phyloP scores from a whole-genome alignment of 2,113 vertebrate species.

The Psammodynastes pulverulentus region DNA sequence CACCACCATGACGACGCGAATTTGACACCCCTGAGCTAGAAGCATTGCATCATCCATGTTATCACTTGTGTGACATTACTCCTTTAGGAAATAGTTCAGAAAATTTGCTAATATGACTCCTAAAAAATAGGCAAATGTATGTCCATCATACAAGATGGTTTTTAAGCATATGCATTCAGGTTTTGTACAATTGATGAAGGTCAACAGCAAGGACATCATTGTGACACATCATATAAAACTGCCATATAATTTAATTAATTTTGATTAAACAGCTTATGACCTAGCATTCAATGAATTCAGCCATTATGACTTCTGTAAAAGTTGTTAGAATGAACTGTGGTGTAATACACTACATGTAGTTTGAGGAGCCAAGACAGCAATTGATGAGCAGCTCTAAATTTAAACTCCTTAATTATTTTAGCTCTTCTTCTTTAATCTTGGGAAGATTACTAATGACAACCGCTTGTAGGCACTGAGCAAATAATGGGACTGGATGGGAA shows the following conservation, averaged over 20 bases:
- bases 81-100: background rate
- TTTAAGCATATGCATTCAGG: background rate
- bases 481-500: background rate
- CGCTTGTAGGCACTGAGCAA: background rate
- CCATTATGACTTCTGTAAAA: background rate
- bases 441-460: background rate
- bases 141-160: background rate
- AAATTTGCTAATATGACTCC: background rate
- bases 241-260: background rate
- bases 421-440: background rate
- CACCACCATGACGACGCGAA: too few species aligned
- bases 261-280: background rate
- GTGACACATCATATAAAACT: background rate
- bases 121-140: background rate
- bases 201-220: background rate
- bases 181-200: background rate
- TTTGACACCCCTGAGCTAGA: background rate
- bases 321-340: background rate
- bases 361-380: background rate
- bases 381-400: background rate
- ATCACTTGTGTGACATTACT: background rate
- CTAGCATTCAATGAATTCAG: background rate
- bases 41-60: background rate
- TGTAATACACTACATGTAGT: background rate
- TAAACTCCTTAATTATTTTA: background rate